Percentiles rank a stretch among this genome's conserved stretches.
Conservation (phyloP, 2,888 invertebrate species). For the Muschampia plurimacula region DNA sequence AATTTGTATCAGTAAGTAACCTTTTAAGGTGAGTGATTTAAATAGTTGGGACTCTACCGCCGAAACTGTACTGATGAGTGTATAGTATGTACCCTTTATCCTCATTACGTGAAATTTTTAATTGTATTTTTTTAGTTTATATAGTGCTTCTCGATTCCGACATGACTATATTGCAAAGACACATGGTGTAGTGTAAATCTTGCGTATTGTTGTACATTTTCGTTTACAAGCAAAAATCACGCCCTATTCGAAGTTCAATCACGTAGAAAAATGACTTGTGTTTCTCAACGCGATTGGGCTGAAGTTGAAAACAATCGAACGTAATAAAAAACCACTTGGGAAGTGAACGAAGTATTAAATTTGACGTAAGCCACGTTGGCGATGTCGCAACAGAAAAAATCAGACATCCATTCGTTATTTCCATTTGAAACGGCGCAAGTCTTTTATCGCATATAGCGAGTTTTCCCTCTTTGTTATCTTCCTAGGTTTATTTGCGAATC, state of each 20-base stretch:
- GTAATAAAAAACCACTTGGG: conserved; percentile 43
- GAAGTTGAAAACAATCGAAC: conserved; percentile 34
- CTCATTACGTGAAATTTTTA: not conserved
- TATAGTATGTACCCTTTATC: too few species aligned
- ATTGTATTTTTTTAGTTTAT: too few species aligned
- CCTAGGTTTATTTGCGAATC: conserved; percentile 81
- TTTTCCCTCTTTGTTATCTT: conserved; percentile 76
- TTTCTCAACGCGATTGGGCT: conserved; percentile 22
- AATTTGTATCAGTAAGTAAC: too few species aligned
- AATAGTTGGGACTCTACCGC: too few species aligned
- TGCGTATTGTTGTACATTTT: conserved; percentile 1
- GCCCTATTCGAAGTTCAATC: conserved; percentile 21
- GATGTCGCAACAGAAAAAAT: conserved; percentile 57
- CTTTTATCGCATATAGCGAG: conserved; percentile 75
- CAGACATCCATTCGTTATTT: conserved; percentile 71
- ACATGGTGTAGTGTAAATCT: not conserved
- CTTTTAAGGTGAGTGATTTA: too few species aligned
- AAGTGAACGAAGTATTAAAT: conserved; percentile 46
- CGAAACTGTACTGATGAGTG: too few species aligned
- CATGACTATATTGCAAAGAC: not conserved
- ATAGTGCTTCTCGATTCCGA: too few species aligned
- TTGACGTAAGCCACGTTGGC: conserved; percentile 55
- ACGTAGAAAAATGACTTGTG: conserved; percentile 33
- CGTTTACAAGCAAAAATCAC: conserved; percentile 24
- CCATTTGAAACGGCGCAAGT: conserved; percentile 67